Base-by-base conservation (phyloP, 2,888 invertebrate genomes). In the Tanytarsus gracilentus region DNA sequence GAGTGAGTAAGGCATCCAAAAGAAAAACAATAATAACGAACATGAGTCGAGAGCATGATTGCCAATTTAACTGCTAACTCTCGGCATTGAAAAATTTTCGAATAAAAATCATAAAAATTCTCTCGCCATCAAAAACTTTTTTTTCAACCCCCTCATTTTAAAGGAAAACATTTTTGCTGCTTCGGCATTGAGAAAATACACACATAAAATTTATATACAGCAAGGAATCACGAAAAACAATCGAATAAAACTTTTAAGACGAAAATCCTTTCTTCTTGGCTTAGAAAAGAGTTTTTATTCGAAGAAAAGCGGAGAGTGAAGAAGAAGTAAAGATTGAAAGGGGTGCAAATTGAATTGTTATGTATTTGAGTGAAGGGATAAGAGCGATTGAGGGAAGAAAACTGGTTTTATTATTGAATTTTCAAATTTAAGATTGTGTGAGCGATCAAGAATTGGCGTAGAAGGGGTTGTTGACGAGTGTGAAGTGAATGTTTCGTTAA, bases 331-430 rank as follows among this genome's bases (percentile, higher is more conserved):
- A 44, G 44, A 44, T 44, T 44, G 44, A 44, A 44, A 44, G 44
- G 44, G 44, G 44, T 44, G 44, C 44, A 44, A 44, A 44, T 44
- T 44, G 44, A 44, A 44, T 44, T 44, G 44, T 44, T 44, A 44
- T 44, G 44, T 44, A 44, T 44, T 44, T 23, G 11, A 23, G 23
- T 18, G 21, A 23, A 44, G 44, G 44, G 44, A 44, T 23, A 18
- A 18, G 44, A 33, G 16, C 18, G 18, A 44, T 2, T 18, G 40
- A 9, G 18, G 23, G n/a, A 39, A 44, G 40, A 11, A 44, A 44
- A 44, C 40, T 44, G 16, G 40, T 44, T 44, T 44, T n/a, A n/a
- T 44, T 44, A 44, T 44, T 44, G 44, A 44, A 44, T 44, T 44
- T 44, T 23, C 11, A 44, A 44, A 44, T 18, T 23, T 9, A 44